phyloP scores from a whole-genome alignment of 2,797 vertebrate genomes.

The Furcifer pardalis region DNA sequence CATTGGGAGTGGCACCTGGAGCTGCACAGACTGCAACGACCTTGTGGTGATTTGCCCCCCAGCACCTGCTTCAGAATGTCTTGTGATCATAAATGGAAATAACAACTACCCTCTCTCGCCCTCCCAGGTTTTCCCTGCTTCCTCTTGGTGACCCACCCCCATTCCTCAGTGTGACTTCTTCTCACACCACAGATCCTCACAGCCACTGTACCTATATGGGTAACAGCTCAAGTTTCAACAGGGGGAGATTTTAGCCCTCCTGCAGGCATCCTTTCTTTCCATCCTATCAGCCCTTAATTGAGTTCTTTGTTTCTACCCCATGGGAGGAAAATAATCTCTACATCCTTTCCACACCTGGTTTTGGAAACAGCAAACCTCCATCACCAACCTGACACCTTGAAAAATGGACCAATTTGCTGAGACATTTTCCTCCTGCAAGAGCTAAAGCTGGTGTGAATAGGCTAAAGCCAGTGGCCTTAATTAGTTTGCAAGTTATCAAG shows the following conservation, averaged over 20 bases:
- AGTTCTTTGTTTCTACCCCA: conserved; percentile 70
- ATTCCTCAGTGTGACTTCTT: rapidly evolving
- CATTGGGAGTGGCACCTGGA: too few species aligned
- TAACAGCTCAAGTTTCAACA: conserved; percentile 59
- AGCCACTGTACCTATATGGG: conserved; percentile 9
- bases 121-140: neutral
- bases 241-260: conserved; percentile 63
- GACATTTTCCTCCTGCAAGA: conserved; percentile 35
- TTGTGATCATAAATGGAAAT: neutral
- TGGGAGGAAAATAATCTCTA: conserved; percentile 72
- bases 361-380: conserved; percentile 47
- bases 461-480: conserved; percentile 67
- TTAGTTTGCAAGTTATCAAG: conserved; percentile 56
- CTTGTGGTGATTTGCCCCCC: neutral
- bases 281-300: conserved; percentile 55
- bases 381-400: conserved; percentile 70
- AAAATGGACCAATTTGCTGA: conserved; percentile 68
- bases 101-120: neutral
- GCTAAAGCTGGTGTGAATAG: conserved; percentile 68
- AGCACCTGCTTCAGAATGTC: neutral
- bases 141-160: neutral
- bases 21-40: too few species aligned
- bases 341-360: conserved; percentile 69
- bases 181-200: neutral
- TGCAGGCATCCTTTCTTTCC: conserved; percentile 56